These are phyloP conservation scores for Felis catus DNA, from an alignment of 2,113 vertebrate species.

Conservation along the genomic window F.catus_Fca126_mat1.0 CM031415.1:184723501-184724000, in stretches of 20 bases:
- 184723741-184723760: too few relatives aligned
- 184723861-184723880: not conserved
- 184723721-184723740: too few relatives aligned
- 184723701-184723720: not conserved
- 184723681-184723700: constrained; percentile 1
- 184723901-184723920: not conserved
- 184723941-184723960: not conserved
- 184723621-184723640: constrained; percentile 2
- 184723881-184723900: not conserved
- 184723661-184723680: not conserved
- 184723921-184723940: not conserved
- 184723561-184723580: not conserved
- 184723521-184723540: not conserved
- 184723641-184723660: constrained; percentile 3
- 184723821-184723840: not conserved
- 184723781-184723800: not conserved
- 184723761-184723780: too few relatives aligned
- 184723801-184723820: not conserved
- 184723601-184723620: not conserved
- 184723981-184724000: not conserved
- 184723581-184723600: not conserved
- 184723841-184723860: not conserved
- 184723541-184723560: not conserved
- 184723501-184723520: not conserved
- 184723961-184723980: constrained; percentile 8